Evolutionary conservation across 2,113 vertebrate species (phyloP).

Genomic region (Atrichornis clamosus): DNA sequence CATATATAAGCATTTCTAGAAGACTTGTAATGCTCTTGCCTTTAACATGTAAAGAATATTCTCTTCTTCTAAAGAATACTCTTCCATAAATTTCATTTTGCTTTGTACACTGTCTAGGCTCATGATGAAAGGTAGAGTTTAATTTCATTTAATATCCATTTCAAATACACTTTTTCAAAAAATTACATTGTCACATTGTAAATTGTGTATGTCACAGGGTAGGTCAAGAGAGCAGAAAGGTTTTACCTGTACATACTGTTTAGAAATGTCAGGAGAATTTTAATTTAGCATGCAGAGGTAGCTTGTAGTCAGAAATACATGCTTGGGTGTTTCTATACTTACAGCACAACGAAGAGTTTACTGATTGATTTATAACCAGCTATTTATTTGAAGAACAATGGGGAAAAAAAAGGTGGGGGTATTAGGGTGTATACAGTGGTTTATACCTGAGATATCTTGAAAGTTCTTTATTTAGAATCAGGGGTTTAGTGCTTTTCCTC

Average conservation of each 20-base stretch:
- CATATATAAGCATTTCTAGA: background rate
- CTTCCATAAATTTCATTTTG: background rate
- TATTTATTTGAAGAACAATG: background rate
- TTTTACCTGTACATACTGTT: background rate
- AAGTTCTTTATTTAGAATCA: background rate
- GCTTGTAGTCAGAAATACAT: background rate
- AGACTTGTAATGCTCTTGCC: background rate
- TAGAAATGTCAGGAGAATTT: background rate
- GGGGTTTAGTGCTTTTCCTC: background rate
- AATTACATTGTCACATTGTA: background rate
- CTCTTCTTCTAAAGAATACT: too few relatives aligned
- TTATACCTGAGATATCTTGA: background rate
- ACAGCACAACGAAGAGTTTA: background rate
- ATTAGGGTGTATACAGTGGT: background rate
- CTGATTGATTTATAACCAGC: background rate
- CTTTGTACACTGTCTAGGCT: background rate
- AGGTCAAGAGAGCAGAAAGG: background rate
- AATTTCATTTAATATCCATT: background rate
- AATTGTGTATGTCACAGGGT: background rate
- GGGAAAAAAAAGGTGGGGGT: background rate
- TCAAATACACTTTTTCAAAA: background rate
- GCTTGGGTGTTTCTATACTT: background rate
- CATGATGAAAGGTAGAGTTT: background rate
- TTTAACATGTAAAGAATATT: background rate
- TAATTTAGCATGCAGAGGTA: background rate